Base-by-base conservation (phyloP, 1,140 invertebrate genomes). In the Bombus turneri region DNA sequence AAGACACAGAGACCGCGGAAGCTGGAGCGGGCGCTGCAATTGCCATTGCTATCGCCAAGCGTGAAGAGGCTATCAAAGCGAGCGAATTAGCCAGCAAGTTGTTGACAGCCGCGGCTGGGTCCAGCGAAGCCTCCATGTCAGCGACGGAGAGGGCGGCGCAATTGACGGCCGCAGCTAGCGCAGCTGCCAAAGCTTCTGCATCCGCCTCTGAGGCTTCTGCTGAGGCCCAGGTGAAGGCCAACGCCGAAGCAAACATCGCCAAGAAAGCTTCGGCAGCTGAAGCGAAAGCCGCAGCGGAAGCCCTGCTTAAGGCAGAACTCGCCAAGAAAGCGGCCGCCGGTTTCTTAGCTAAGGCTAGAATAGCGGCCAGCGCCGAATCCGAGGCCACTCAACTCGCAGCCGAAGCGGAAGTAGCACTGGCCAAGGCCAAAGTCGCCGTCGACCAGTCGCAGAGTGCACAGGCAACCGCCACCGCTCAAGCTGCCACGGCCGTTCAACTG, bases 101-200 rank as follows among this genome's bases (percentile, higher is more conserved):
- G 3, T 22, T 34, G 18, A 68, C 62, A 3, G n/a, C 25, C 1
- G 74, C 81, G 1, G 62, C 64, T 4, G 69, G 77, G 3, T 74
- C 74, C 2, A 75, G 47, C 22, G 66, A 79, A 2, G 84, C 74
- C 0, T 1, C 59, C 0, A 31, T 10, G 12, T 37, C 18, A 1
- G 57, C 83, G 8, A 2, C 31, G 1, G 34, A 31, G 3, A 86
- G 81, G 37, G 90, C 88, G 71, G 88, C 83, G 57, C 79, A 74
- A 81, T 78, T 81, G 25, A 78, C 83, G 3, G 57, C 10, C 1
- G 83, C 57, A 1, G 43, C 77, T 2, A 78, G 57, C 0, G 41
- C 18, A 0, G 83, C 57, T 6, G 37, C 77, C 2, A 72, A 28
- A 25, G 59, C 71, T 22, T 59, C 68, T 5, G 31, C 62, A 5